Evolutionary conservation across 2,888 invertebrate species (phyloP), one percentile per base, ranked within the genome.

Genomic region (Sarcophaga variegata): DNA sequence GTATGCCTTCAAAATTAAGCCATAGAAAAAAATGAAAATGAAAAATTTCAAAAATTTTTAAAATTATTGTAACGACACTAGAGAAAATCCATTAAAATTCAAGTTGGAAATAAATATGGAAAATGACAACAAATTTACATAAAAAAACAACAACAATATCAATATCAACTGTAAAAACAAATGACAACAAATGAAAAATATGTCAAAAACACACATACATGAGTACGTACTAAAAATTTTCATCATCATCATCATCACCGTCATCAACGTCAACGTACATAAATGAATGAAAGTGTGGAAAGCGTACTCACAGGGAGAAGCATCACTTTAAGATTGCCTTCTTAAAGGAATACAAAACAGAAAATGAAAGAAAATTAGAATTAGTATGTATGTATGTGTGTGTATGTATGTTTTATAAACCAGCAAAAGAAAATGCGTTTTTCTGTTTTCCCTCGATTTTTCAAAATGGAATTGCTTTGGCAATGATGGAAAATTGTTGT

Each of bases 401-500:
- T 37, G 8, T 37, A 1, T 8, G 37, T 37, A 4, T 14, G 6
- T 14, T 49, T 49, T 49, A 0, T 14, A 14, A 49, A 49, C 2
- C 14, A 49, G 49, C 6, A 54, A 54, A 54, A 4, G 54, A 54
- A 54, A 54, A 54, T 54, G 54, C 54, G 54, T 54, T 17, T 54
- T 17, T 14, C 17, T 17, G 17, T 49, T 49, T 49, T 54, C 54
- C 47, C 27, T 37, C 37, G 37, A 5, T 20, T 12, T 11, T 27
- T 63, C 64, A 37, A 22, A 22, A 22, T 54, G 20, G 3, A 54
- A 71, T 47, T 63, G 49, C 54, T 25, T 64, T 81, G 47, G 14
- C 47, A 62, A 54, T 77, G 59, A 71, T 45, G 60, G 47, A 47
- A 71, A 72, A 49, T 72, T 77, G 17, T 62, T 66, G 75, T 54